Conservation (phyloP, 2,797 vertebrate genomes). For the Periparus ater region DNA sequence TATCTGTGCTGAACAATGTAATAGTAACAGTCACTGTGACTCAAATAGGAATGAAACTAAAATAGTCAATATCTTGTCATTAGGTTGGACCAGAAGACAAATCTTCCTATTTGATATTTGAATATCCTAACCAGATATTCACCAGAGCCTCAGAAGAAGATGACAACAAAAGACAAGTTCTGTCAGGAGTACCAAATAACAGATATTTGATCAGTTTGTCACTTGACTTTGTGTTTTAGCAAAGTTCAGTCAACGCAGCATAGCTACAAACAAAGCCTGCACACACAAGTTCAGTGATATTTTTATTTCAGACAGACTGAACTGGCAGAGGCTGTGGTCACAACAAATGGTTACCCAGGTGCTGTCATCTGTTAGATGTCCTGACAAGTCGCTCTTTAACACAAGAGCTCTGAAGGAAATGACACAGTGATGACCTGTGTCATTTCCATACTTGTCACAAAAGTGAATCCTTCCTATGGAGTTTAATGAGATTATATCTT, state of each 20-base stretch:
- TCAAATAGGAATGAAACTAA: background rate
- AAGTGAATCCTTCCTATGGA: background rate
- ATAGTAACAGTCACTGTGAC: background rate
- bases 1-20: background rate
- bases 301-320: background rate
- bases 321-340: background rate
- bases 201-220: background rate
- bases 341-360: background rate
- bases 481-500: background rate
- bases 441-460: background rate
- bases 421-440: background rate
- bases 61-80: background rate
- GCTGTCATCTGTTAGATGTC: background rate
- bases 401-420: background rate
- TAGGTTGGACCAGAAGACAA: background rate
- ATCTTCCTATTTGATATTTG: background rate
- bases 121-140: background rate
- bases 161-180: background rate
- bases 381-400: background rate
- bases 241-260: background rate
- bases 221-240: background rate
- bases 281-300: background rate
- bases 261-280: background rate
- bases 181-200: background rate
- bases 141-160: background rate